Conservation (phyloP, 2,113 vertebrate genomes). For the Opisthocomus hoazin region DNA sequence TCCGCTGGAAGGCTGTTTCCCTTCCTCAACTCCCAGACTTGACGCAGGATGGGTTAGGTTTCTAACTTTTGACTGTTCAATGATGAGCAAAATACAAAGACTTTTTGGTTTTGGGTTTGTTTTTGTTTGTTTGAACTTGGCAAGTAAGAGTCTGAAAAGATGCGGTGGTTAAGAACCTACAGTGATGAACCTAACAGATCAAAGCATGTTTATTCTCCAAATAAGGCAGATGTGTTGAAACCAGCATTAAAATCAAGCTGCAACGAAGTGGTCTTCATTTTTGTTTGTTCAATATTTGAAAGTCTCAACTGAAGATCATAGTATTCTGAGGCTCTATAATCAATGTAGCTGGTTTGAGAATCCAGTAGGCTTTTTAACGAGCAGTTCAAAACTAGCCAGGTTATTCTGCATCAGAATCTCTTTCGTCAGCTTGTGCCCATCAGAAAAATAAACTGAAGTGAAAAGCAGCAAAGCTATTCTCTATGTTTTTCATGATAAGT, state of each 20-base stretch:
- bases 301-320: background rate
- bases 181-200: background rate
- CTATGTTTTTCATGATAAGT: background rate
- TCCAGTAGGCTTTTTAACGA: background rate
- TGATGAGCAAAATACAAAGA: background rate
- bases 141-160: background rate
- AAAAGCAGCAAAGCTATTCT: background rate
- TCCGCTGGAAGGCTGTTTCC: background rate
- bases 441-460: background rate
- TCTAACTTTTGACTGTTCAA: background rate
- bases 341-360: background rate
- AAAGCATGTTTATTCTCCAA: background rate
- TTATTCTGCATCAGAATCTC: slow-evolving; percentile 7
- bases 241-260: background rate
- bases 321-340: background rate
- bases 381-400: background rate
- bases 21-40: background rate
- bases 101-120: background rate
- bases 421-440: background rate
- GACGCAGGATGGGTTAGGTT: background rate
- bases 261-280: background rate
- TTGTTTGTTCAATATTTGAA: background rate
- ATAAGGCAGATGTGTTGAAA: background rate
- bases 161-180: background rate
- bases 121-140: background rate